Conservation (phyloP, 92 coral and sea anemone species). For the Ricordea florida region DNA sequence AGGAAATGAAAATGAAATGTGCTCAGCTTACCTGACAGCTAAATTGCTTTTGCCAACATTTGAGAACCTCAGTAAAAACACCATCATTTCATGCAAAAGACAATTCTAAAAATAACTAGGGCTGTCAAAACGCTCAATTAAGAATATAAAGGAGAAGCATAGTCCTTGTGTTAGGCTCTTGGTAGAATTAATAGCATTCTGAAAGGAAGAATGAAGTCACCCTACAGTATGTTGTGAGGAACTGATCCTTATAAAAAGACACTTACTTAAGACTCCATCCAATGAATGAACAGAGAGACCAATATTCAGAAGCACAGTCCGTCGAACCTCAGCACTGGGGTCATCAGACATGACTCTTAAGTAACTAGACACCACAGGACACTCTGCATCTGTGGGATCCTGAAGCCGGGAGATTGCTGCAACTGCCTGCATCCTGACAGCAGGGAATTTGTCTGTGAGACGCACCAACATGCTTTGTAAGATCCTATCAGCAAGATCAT, state of each 20-base stretch:
- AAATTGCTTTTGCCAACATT: too few relatives aligned
- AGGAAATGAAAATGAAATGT: too few relatives aligned
- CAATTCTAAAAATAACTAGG: too few relatives aligned
- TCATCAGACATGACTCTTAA: constrained; percentile 76
- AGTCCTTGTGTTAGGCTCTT: too few relatives aligned
- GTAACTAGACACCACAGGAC: constrained; percentile 76
- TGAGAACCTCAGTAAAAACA: too few relatives aligned
- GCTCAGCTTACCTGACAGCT: too few relatives aligned
- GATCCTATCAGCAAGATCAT: constrained; percentile 91
- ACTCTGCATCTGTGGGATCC: constrained; percentile 83
- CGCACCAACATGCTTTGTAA: constrained; percentile 79
- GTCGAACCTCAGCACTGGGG: constrained; percentile 83
- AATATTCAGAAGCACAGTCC: constrained; percentile 71
- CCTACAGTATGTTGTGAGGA: background rate
- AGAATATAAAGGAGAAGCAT: too few relatives aligned
- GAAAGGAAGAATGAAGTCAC: too few relatives aligned
- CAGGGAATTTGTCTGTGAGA: constrained; percentile 85
- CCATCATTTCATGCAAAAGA: too few relatives aligned
- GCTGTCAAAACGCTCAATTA: too few relatives aligned
- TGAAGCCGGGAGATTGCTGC: constrained; percentile 89
- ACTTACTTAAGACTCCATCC: constrained; percentile 75
- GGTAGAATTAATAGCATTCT: too few relatives aligned
- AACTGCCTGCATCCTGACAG: constrained; percentile 83
- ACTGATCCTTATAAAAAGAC: background rate
- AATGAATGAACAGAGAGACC: constrained; percentile 74